These are phyloP conservation scores for Dreissena rostriformis DNA, from an alignment of 1,140 invertebrate genomes.

Conservation along the genomic window DNA sequence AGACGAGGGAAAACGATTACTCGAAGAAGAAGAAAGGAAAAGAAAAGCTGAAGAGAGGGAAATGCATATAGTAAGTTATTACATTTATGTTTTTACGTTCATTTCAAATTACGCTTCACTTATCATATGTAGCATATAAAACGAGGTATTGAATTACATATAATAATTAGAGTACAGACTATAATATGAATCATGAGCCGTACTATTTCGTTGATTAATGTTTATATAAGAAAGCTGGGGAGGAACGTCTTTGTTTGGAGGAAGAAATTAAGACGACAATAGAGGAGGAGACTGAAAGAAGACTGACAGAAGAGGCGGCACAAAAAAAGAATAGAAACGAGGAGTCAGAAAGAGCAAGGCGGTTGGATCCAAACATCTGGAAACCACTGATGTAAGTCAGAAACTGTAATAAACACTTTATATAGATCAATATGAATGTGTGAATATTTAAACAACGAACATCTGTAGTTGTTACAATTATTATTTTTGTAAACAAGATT, in stretches of 20 bases:
- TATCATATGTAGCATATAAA: too few relatives aligned
- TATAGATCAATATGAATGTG: background rate
- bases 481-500: background rate
- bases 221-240: too few relatives aligned
- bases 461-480: background rate
- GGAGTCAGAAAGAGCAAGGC: conserved; percentile 9
- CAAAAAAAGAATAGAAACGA: conserved; percentile 11
- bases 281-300: too few relatives aligned
- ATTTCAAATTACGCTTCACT: too few relatives aligned
- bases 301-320: too few relatives aligned
- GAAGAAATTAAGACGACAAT: too few relatives aligned
- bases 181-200: too few relatives aligned
- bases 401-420: background rate
- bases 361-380: conserved; percentile 32
- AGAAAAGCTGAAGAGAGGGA: background rate
- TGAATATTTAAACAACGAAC: background rate
- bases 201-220: too few relatives aligned
- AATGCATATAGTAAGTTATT: background rate
- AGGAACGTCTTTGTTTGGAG: too few relatives aligned
- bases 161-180: too few relatives aligned
- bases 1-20: background rate
- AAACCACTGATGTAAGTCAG: conserved; percentile 19
- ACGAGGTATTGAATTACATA: too few relatives aligned
- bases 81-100: too few relatives aligned
- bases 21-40: background rate